Evolutionary conservation across 2,888 invertebrate species (phyloP), one percentile per base, ranked within the genome.

Genomic region (Andrena marginata): DNA sequence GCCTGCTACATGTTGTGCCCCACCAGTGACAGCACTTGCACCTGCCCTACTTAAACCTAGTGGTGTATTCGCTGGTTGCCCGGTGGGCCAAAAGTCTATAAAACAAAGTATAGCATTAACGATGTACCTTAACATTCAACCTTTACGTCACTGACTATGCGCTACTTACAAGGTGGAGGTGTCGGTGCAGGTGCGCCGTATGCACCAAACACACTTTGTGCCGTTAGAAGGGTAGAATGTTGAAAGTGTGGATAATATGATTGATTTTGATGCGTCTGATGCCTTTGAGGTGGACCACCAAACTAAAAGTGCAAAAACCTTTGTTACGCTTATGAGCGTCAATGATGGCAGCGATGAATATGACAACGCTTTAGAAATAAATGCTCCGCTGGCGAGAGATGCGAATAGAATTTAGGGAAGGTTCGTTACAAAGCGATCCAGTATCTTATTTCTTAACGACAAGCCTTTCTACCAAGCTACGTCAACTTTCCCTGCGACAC

Each of bases 1-100:
- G 67, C 91, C 92, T 71, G 91, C 88, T 65, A 93, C 90, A 82
- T 93, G 93, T 81, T 92, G 92, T 74, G 89, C 91, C 65, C 92
- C 92, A 80, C 90, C 90, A 81, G 89, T 91, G n/a, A 94, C 92
- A 69, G 91, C 88, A 84, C 88, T 93, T 72, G 91, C 85, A 86
- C 87, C 90, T 79, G 91, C 85, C 76, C 93, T 90, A 77, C 84
- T 91, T 85, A 93, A 85, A 87, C 88, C 91, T 64, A 92, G 65
- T 67, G 75, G 82, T 72, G 91, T 75, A 67, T 88, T 91, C 56
- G 88, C 87, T 70, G 86, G 88, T 81, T 89, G 90, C 64, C 80
- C 88, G 81, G 84, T 81, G 86, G 80, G 1, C 71, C 79, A 87
- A 64, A 31, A 88, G 87, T 83, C 88, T 88, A 51, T n/a, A 31